These are phyloP conservation scores for Bucco capensis DNA, from an alignment of 2,113 vertebrate genomes.

Conservation along the genomic window DNA sequence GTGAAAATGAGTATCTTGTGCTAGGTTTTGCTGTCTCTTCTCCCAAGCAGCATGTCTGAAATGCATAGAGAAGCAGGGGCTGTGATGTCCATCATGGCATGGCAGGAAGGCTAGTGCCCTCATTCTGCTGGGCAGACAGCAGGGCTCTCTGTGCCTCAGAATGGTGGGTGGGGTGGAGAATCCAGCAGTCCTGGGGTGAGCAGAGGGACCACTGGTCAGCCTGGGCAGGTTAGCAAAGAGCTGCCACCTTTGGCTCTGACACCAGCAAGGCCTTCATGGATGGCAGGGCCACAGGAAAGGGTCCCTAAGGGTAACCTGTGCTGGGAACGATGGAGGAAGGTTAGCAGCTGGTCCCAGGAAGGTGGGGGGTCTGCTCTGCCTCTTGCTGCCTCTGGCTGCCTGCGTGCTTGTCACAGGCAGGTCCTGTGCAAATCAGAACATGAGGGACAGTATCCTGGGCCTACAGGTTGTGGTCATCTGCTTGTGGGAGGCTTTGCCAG, in stretches of 20 bases:
- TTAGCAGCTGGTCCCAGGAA: not conserved
- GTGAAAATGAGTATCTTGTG: not conserved
- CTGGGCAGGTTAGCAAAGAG: not conserved
- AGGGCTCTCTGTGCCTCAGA: not conserved
- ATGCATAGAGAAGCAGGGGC: accelerated
- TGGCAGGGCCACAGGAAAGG: not conserved
- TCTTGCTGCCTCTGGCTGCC: not conserved
- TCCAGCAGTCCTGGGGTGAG: not conserved
- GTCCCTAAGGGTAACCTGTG: not conserved
- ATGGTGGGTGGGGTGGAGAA: accelerated
- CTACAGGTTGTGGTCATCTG: not conserved
- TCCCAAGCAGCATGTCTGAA: not conserved
- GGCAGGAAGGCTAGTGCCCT: not conserved
- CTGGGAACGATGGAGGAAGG: not conserved
- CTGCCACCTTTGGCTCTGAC: accelerated
- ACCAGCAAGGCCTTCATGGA: too few relatives aligned
- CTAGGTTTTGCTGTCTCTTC: not conserved
- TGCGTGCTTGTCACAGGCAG: not conserved
- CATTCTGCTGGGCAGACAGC: not conserved
- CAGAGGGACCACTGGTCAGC: not conserved
- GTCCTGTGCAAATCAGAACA: not conserved
- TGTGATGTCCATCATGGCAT: accelerated
- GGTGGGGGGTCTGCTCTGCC: not conserved
- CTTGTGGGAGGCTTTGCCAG: not conserved
- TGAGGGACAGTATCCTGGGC: accelerated